Conservation (phyloP, 2,797 vertebrate species). For the Poecilia picta region DNA sequence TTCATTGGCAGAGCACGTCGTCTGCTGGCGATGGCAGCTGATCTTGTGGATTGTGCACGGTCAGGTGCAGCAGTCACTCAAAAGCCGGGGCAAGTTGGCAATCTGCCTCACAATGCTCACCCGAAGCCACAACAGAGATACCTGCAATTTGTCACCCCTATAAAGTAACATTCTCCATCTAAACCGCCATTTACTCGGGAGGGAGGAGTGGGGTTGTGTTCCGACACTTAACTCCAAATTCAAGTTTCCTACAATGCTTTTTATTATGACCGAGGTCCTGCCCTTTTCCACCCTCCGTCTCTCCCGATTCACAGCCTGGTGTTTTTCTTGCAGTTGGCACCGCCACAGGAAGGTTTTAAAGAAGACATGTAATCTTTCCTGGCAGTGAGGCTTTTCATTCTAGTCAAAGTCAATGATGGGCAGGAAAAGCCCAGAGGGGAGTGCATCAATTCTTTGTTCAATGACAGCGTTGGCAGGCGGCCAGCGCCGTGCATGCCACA, state of each 20-base stretch:
- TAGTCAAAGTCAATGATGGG: constrained; percentile 70
- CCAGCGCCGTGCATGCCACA: constrained; percentile 82
- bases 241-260: constrained; percentile 54
- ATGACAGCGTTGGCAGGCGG: constrained; percentile 78
- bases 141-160: constrained; percentile 83
- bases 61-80: constrained; percentile 77
- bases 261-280: constrained; percentile 48
- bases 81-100: constrained; percentile 64
- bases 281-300: constrained; percentile 19
- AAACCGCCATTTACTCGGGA: constrained; percentile 68
- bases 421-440: constrained; percentile 78
- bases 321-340: constrained; percentile 85
- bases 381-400: constrained; percentile 80
- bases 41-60: constrained; percentile 58
- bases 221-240: constrained; percentile 65
- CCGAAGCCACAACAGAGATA: constrained; percentile 78
- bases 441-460: constrained; percentile 85
- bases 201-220: constrained; percentile 50
- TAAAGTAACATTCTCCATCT: constrained; percentile 78
- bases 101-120: constrained; percentile 57
- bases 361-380: constrained; percentile 85
- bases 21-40: constrained; percentile 42
- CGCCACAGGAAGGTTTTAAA: constrained; percentile 80
- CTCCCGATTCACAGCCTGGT: constrained; percentile 24
- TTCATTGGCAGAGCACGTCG: constrained; percentile 49